phyloP scores from a whole-genome alignment of 2,113 vertebrate genomes.

The Marmota flaviventris region DNA sequence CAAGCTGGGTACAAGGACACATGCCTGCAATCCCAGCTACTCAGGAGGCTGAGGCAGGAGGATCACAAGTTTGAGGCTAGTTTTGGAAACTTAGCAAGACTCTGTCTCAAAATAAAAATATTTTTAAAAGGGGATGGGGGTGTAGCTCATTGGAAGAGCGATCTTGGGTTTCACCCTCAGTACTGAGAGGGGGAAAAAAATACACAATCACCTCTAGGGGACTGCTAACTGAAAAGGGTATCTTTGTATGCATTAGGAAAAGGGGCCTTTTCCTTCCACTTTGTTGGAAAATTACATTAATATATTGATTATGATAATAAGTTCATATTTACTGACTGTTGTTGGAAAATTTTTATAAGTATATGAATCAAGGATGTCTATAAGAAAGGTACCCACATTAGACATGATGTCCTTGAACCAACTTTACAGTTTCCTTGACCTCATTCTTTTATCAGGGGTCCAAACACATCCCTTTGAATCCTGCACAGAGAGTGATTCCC shows the following conservation, averaged over 20 bases:
- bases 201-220: background rate
- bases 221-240: background rate
- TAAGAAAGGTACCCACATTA: background rate
- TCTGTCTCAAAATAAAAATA: background rate
- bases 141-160: background rate
- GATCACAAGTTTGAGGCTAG: background rate
- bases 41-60: background rate
- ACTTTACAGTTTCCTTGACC: background rate
- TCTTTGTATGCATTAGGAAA: constrained; percentile 6
- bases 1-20: background rate
- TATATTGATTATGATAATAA: background rate
- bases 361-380: background rate
- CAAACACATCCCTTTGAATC: background rate
- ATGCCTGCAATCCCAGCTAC: background rate
- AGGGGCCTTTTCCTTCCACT: background rate
- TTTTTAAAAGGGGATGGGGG: background rate
- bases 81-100: background rate
- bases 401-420: background rate
- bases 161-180: background rate
- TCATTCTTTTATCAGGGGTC: background rate
- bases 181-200: background rate
- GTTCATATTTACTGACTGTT: background rate
- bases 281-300: background rate
- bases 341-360: background rate
- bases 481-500: background rate